A percentile compares a stretch with the other conserved stretches of the same genome.
Evolutionary conservation across 2,113 vertebrate species (phyloP).

Genomic region (Corydoras sp.): DNA sequence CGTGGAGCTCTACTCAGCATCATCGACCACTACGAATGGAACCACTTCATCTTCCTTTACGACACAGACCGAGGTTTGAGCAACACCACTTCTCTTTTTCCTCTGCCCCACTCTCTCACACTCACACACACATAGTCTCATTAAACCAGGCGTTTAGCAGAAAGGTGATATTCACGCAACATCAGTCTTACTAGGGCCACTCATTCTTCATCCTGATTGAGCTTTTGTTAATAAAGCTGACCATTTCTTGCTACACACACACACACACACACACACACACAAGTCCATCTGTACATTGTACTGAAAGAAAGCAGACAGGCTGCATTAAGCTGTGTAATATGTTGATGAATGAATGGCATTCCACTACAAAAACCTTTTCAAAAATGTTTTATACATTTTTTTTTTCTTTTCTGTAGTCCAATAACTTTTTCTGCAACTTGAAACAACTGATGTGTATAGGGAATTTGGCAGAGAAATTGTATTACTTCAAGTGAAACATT

Average conservation of each 20-base stretch:
- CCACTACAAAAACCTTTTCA: not conserved
- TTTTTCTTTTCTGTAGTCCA: too few relatives aligned
- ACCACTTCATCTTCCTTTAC: constrained; percentile 91
- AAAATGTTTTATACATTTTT: not conserved
- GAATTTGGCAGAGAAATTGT: too few relatives aligned
- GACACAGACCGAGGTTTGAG: constrained; percentile 91
- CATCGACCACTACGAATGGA: constrained; percentile 95
- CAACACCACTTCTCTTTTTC: too few relatives aligned
- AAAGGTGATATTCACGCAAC: constrained; percentile 20
- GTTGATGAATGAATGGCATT: not conserved
- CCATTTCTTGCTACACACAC: constrained; percentile 6
- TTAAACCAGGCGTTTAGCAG: constrained; percentile 10
- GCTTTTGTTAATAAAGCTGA: not conserved
- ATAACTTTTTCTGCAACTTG: too few relatives aligned
- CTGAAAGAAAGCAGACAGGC: constrained; percentile 1
- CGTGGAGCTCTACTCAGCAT: constrained; percentile 87
- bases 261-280: constrained; percentile 2
- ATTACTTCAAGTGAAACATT: too few relatives aligned
- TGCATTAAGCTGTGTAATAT: not conserved
- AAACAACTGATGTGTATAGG: too few relatives aligned
- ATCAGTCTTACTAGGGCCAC: constrained; percentile 10
- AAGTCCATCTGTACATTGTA: not conserved
- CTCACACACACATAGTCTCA: constrained; percentile 13
- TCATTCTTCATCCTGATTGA: constrained; percentile 13
- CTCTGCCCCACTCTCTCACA: not conserved